A percentile compares a stretch with the other conserved stretches of the same genome.
Evolutionary conservation across 2,113 vertebrate species (phyloP).

Genomic region (Mirounga angustirostris): DNA sequence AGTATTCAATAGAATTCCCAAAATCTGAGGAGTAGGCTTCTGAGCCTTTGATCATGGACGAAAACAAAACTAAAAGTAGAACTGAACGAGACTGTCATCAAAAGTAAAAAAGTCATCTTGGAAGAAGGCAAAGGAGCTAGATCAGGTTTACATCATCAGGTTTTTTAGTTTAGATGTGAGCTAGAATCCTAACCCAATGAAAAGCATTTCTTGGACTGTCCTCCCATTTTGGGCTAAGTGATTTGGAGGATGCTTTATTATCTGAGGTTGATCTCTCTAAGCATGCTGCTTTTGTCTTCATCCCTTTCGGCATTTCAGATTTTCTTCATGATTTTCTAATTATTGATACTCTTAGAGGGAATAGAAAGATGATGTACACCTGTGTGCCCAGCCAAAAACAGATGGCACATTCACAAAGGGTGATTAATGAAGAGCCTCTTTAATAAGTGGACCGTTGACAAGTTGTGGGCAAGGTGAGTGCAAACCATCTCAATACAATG

Average conservation of each 20-base stretch:
- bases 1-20: neutral
- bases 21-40: neutral
- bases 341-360: neutral
- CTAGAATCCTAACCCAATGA: neutral
- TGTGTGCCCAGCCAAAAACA: neutral
- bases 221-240: neutral
- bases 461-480: neutral
- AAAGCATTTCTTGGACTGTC: neutral
- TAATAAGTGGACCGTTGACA: neutral
- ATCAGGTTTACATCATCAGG: neutral
- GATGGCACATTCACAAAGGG: neutral
- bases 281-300: neutral
- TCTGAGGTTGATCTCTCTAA: neutral
- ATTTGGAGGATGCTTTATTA: neutral
- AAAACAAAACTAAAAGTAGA: neutral
- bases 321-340: constrained; percentile 23
- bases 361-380: neutral
- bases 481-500: neutral
- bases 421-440: neutral
- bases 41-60: neutral
- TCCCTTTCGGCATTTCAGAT: neutral
- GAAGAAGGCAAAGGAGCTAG: neutral
- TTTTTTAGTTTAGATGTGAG: neutral
- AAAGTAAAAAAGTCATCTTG: neutral
- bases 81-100: neutral